phyloP scores from a whole-genome alignment of 2,113 vertebrate genomes.

The Heliornis fulica region DNA sequence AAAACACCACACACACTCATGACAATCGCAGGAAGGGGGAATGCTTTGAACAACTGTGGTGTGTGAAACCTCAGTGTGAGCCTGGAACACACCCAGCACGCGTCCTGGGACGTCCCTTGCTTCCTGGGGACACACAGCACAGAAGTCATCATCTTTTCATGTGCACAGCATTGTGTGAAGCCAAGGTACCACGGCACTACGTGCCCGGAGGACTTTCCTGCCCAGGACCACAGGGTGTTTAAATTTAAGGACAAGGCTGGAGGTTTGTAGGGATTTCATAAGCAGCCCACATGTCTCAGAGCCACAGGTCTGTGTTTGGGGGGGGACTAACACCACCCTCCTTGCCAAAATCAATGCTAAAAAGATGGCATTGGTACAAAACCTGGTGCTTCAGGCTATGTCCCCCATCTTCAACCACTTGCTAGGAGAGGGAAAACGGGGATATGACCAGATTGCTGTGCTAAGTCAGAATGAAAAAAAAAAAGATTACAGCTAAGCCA shows the following conservation, averaged over 20 bases:
- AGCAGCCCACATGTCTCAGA: fast-evolving
- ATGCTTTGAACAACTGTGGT: background rate
- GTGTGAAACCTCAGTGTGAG: background rate
- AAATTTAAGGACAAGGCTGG: background rate
- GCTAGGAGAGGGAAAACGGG: background rate
- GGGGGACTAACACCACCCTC: fast-evolving
- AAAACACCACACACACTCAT: fast-evolving
- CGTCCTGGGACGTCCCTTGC: background rate
- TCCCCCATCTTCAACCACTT: background rate
- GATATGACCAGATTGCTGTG: background rate
- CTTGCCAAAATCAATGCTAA: background rate
- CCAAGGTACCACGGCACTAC: fast-evolving
- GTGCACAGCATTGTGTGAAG: fast-evolving
- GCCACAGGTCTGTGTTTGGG: background rate
- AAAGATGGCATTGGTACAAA: background rate
- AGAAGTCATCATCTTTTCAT: fast-evolving
- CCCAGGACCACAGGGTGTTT: background rate
- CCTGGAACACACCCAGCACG: background rate
- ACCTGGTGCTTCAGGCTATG: background rate
- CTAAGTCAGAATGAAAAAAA: background rate
- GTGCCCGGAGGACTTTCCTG: background rate
- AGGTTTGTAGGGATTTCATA: background rate
- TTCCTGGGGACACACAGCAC: background rate
- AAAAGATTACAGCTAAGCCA: slow-evolving; percentile 39
- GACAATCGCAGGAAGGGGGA: background rate